Percentiles rank a stretch among this genome's conserved stretches.
These are phyloP conservation scores for Paedocypris micromegethes DNA, from an alignment of 2,797 vertebrate species.

Conservation along the genomic window DNA sequence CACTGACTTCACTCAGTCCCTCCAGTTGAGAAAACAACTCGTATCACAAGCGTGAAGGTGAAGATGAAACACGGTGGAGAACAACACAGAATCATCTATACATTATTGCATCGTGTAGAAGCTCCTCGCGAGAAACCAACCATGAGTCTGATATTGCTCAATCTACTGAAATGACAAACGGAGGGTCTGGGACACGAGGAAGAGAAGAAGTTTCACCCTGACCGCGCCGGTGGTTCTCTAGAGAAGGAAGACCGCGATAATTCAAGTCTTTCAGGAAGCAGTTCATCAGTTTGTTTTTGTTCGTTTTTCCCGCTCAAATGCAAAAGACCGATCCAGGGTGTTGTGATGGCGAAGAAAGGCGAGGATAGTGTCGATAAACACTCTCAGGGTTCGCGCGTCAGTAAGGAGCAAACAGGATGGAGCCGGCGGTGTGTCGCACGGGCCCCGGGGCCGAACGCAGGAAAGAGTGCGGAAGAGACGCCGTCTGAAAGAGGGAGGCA, in stretches of 20 bases:
- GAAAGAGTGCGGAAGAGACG: conserved; percentile 75
- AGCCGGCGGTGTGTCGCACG: conserved; percentile 78
- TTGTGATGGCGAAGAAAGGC: conserved; percentile 21
- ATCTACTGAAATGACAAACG: conserved; percentile 58
- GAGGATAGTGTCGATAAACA: conserved; percentile 39
- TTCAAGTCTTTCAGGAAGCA: conserved; percentile 92
- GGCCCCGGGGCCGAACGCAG: conserved; percentile 84
- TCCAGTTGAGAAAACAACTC: conserved; percentile 51
- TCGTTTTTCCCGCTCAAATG: conserved; percentile 6
- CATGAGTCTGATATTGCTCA: conserved; percentile 33
- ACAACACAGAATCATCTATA: conserved; percentile 80
- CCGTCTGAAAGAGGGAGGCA: conserved; percentile 78
- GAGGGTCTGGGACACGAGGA: conserved; percentile 4
- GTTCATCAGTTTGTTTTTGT: conserved; percentile 53
- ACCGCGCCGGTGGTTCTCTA: conserved; percentile 41
- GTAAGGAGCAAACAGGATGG: conserved; percentile 88
- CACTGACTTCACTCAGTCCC: conserved; percentile 40
- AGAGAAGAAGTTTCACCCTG: neutral
- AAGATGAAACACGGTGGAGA: conserved; percentile 65
- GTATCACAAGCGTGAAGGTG: conserved; percentile 65
- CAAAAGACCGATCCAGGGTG: conserved; percentile 16
- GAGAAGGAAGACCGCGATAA: conserved; percentile 76
- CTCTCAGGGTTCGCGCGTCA: conserved; percentile 57
- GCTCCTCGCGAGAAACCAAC: conserved; percentile 63
- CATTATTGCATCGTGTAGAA: conserved; percentile 93